Base-by-base conservation (phyloP, 1,140 invertebrate species). In the Brachystomella parvula region DNA sequence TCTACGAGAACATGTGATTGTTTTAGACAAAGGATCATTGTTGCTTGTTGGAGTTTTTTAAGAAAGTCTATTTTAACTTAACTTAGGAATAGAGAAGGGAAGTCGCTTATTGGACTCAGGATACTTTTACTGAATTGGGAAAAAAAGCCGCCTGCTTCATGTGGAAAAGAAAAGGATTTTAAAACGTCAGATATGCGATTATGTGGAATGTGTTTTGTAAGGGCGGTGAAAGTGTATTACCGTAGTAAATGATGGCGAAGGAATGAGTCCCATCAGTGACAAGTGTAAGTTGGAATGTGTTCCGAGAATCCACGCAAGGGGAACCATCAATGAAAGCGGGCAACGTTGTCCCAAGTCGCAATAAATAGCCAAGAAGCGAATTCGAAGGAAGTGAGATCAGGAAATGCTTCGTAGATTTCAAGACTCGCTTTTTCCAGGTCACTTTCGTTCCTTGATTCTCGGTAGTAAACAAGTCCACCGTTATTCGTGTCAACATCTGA, bases 241-340 rank as follows among this genome's bases (percentile, higher is more conserved):
- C n/a, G 72, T 78, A 78, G 65, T 76, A 75, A 47, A 77, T 74
- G 2, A 77, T 71, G 1, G 74, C 74, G 62, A 77, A 78, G 1
- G 77, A 77, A 30, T 68, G 65, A 30, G 24, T 29, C 0, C 76
- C 74, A 69, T 76, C 72, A 0, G 76, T 75, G 2, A 74, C 72
- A 1, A 78, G 68, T 2, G 77, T 72, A 3, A 73, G 65, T 71
- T 78, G 77, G 69, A 78, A 78, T 61, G 77, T 78, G 62, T 78
- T 77, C 65, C 73, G 28, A 17, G 47, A 21, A 3, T 3, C 2
- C 1, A 3, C 0, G 3, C 26, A 12, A 17, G 2, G 3, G 3
- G 29, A 56, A 58, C 44, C 12, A n/a, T 59, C 29, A 3, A 3
- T 61, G 61, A 64, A 30, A 67, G 59, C 53, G 64, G 29, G 15